Base-by-base conservation (phyloP, 2,113 vertebrate species). In the Syrrhaptes paradoxus region DNA sequence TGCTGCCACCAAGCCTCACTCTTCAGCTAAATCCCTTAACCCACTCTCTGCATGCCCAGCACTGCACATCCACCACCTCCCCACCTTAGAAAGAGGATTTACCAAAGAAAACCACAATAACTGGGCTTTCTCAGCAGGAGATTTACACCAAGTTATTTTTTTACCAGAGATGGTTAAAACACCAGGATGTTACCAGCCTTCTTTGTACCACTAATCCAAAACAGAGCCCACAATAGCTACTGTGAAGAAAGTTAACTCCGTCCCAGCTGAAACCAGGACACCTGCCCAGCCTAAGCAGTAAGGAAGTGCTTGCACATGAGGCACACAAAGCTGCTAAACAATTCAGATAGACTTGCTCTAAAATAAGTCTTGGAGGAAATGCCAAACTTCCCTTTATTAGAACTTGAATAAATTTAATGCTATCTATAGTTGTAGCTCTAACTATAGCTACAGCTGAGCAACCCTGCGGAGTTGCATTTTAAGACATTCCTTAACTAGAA, bases 401-500 rank as follows among this genome's bases (percentile, higher is more conserved):
- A 85, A 62, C 92, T 86, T 90, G 93, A 93, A 94, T 93, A 93
- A 95, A 87, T 92, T 49, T 79, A 86, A 92, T 57, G 51, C 90
- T 96, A 93, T 91, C 91, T 92, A 86, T 88, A 97, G 94, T n/a
- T 51, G 72, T 79, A 84, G 63, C 43, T 93, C 95, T 93, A 94
- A 96, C 75, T 72, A 84, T 92, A 95, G 92, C 88, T 68, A 81
- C 84, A 94, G 88, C 86, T 84, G 90, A 95, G 89, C 90, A 89
- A 78, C 68, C 87, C 86, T 75, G 83, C 83, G 67, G 93, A 93
- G 93, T 15, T 87, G 93, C 92, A 75, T 93, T 94, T 96, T 85
- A 87, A 93, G 90, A 76, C 75, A 26, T 83, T 93, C 85, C 85
- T 96, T 94, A 96, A 96, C 95, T 80, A 91, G 94, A 94, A 95